Percentiles rank a stretch among this genome's conserved stretches.
These are phyloP conservation scores for Eristalis tenax DNA, from an alignment of 2,888 invertebrate species.

Conservation along the genomic window DNA sequence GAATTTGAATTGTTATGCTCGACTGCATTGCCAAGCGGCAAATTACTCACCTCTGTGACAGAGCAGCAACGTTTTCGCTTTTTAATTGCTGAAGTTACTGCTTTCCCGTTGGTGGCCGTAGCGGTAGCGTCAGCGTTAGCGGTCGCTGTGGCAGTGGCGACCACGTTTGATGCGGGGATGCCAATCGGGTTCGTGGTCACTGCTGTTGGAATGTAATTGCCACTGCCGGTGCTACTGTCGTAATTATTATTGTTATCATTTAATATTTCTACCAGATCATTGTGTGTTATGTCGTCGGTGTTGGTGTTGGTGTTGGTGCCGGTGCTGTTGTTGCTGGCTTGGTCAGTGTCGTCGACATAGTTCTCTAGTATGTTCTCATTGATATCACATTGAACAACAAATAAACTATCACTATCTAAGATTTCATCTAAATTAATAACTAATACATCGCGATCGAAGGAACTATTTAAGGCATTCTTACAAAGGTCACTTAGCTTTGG, in stretches of 20 bases:
- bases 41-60: conserved; percentile 68
- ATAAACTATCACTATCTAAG: conserved; percentile 79
- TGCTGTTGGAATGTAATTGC: conserved; percentile 30
- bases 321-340: conserved; percentile 45
- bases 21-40: conserved; percentile 69
- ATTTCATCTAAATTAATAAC: conserved; percentile 80
- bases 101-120: neutral
- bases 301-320: conserved; percentile 25
- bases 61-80: conserved; percentile 60
- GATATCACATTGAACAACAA: conserved; percentile 81
- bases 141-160: neutral
- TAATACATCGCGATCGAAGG: conserved; percentile 78
- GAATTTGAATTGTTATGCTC: conserved; percentile 65
- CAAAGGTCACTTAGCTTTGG: conserved; percentile 82
- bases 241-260: conserved; percentile 69
- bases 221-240: conserved; percentile 24
- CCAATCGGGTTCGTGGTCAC: neutral
- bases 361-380: conserved; percentile 79
- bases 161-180: neutral
- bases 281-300: conserved; percentile 2
- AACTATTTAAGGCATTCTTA: conserved; percentile 81
- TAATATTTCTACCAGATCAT: conserved; percentile 68
- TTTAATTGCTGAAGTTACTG: conserved; percentile 32
- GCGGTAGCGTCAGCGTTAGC: neutral
- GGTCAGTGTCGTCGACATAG: conserved; percentile 65